These are phyloP conservation scores for Magallana nippona DNA, from an alignment of 2,888 invertebrate species.

Conservation along the genomic window DNA sequence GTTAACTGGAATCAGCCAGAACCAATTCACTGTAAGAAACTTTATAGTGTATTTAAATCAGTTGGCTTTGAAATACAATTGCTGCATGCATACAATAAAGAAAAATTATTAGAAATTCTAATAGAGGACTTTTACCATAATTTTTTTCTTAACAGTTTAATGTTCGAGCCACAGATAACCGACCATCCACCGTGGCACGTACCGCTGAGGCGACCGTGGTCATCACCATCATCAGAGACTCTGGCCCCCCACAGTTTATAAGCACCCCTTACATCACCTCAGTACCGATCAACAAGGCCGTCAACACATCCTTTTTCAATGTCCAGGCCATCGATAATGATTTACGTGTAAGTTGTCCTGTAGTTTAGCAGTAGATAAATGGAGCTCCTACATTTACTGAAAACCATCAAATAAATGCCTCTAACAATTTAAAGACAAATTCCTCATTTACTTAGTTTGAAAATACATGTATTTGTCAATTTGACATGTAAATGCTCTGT, in stretches of 20 bases:
- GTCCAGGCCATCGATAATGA: slow-evolving; percentile 63
- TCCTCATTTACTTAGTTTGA: no score
- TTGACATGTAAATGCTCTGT: not conserved
- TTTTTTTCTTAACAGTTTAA: slow-evolving; percentile 58
- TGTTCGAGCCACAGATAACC: slow-evolving; percentile 65
- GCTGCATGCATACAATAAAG: no score
- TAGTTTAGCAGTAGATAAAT: no score
- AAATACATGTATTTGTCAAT: not conserved
- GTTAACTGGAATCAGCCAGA: slow-evolving; percentile 41
- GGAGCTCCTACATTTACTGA: no score
- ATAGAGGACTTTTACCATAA: not conserved
- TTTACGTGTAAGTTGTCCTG: slow-evolving; percentile 54
- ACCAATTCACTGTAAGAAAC: slow-evolving; percentile 55
- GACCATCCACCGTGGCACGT: slow-evolving; percentile 61
- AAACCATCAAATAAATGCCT: no score
- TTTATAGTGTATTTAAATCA: not conserved
- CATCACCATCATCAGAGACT: slow-evolving; percentile 66
- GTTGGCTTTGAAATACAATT: no score
- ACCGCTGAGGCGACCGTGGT: slow-evolving; percentile 60
- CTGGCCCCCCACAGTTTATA: slow-evolving; percentile 67
- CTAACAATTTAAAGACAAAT: no score
- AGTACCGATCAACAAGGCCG: slow-evolving; percentile 66
- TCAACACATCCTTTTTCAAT: slow-evolving; percentile 61
- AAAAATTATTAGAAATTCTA: not conserved
- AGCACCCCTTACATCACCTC: slow-evolving; percentile 62